Evolutionary conservation across 2,797 vertebrate genomes (phyloP).

Genomic region (Sphenopsis melanotis): DNA sequence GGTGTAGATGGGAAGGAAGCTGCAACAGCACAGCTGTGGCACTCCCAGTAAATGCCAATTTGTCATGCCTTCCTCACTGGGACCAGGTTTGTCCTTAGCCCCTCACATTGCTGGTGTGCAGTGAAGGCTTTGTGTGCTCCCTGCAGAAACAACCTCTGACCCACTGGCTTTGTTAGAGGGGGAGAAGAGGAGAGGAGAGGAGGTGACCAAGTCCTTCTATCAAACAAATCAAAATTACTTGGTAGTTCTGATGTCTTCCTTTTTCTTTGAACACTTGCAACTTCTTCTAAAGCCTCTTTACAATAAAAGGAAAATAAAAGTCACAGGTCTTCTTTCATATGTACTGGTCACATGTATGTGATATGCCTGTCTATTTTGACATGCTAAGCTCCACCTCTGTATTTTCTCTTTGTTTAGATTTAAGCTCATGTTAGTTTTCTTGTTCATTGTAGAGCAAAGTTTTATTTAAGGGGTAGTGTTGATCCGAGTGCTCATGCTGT

Average conservation of each 20-base stretch:
- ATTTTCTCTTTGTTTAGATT: background rate
- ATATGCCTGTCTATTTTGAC: background rate
- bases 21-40: background rate
- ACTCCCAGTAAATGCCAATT: background rate
- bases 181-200: background rate
- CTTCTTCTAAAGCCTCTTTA: background rate
- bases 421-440: background rate
- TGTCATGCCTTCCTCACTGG: fast-evolving
- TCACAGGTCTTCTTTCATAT: background rate
- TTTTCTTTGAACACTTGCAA: background rate
- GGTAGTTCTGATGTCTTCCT: background rate
- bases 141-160: background rate
- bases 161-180: background rate
- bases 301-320: background rate
- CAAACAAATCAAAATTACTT: background rate
- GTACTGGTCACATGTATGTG: background rate
- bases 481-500: background rate
- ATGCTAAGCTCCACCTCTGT: background rate
- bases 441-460: background rate
- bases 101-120: background rate
- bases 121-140: background rate
- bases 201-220: background rate
- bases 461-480: background rate
- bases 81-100: background rate
- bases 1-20: background rate